Evolutionary conservation across 2,888 invertebrate genomes (phyloP).

Genomic region (Mechanitis messenoides): DNA sequence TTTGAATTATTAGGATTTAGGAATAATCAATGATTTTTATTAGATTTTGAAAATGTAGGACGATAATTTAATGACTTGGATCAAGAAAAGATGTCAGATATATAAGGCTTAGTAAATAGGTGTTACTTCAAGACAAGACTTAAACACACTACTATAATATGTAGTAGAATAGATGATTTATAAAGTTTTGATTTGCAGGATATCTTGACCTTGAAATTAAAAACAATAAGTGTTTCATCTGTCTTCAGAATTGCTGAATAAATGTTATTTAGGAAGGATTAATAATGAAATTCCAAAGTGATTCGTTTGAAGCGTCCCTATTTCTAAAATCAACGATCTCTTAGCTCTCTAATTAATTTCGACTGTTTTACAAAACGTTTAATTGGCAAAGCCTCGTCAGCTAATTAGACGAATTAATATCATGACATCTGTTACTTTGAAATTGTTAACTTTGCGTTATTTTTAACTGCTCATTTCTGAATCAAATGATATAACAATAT

Average conservation of each 20-base stretch:
- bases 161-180: too few relatives aligned
- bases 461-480: neutral
- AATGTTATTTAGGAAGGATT: constrained; percentile 6
- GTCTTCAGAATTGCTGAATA: neutral
- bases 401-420: constrained; percentile 48
- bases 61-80: too few relatives aligned
- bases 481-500: constrained; percentile 6
- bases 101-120: too few relatives aligned
- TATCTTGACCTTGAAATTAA: too few relatives aligned
- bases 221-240: neutral
- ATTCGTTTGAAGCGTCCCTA: constrained; percentile 28
- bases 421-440: constrained; percentile 22
- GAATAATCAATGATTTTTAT: too few relatives aligned
- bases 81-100: too few relatives aligned
- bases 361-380: constrained; percentile 55
- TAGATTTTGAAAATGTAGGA: too few relatives aligned
- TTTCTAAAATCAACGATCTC: constrained; percentile 53
- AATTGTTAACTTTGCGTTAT: constrained; percentile 6
- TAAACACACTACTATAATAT: too few relatives aligned
- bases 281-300: constrained; percentile 22
- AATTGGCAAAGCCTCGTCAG: constrained; percentile 52
- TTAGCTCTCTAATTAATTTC: constrained; percentile 59
- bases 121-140: too few relatives aligned
- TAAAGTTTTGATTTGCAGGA: too few relatives aligned
- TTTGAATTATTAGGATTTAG: too few relatives aligned